These are phyloP conservation scores for Sylvietta virens DNA, from an alignment of 2,113 vertebrate species.

Conservation along the genomic window DNA sequence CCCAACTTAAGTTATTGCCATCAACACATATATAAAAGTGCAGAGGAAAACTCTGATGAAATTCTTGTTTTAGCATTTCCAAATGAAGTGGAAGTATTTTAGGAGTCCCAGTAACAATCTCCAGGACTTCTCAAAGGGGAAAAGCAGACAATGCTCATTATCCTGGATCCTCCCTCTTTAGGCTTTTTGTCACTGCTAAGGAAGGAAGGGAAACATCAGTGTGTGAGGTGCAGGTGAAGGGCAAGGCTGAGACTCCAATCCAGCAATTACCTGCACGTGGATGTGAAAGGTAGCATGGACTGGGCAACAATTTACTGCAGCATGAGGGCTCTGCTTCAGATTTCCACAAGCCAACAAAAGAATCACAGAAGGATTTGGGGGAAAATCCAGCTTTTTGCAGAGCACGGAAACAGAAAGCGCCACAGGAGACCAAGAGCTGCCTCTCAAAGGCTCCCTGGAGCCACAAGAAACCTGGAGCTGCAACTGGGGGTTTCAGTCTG, in stretches of 20 bases:
- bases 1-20: neutral
- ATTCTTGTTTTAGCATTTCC: neutral
- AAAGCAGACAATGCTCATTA: neutral
- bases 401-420: accelerated
- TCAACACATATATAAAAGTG: neutral
- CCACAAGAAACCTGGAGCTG: neutral
- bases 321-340: neutral
- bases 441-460: neutral
- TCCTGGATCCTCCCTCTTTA: neutral
- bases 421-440: neutral
- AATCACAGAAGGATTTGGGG: neutral
- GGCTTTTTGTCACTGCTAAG: neutral
- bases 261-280: neutral
- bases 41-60: neutral
- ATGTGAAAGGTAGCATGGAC: neutral
- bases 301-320: neutral
- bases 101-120: neutral
- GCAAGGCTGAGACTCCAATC: neutral
- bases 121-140: neutral
- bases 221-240: neutral
- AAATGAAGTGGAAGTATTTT: neutral
- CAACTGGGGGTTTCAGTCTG: neutral
- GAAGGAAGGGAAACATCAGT: neutral
- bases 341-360: neutral
- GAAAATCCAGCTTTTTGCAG: neutral